These are phyloP conservation scores for Pelodytes ibericus DNA, from an alignment of 2,797 vertebrate genomes.

Conservation along the genomic window DNA sequence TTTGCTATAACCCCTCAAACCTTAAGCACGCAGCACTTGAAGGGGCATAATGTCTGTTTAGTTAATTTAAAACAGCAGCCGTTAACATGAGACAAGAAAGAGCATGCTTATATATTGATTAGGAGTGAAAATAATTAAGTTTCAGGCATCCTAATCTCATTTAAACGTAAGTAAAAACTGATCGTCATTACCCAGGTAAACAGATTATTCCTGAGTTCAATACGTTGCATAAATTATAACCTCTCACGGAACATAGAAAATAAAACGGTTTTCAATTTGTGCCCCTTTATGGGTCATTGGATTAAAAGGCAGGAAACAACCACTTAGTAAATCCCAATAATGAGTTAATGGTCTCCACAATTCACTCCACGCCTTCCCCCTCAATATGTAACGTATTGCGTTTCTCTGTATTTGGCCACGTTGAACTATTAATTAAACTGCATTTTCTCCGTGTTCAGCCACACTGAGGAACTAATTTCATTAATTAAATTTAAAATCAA, in stretches of 20 bases:
- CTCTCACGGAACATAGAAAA: background rate
- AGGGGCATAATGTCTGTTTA: too few species aligned
- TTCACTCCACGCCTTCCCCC: background rate
- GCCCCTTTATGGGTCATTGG: background rate
- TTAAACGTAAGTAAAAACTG: background rate
- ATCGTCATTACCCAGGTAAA: background rate
- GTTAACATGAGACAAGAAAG: background rate
- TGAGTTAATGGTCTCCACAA: background rate
- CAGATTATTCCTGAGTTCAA: background rate
- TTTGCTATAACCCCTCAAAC: too few species aligned
- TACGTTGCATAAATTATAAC: background rate
- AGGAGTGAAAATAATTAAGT: conserved; percentile 3
- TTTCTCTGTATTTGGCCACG: too few species aligned
- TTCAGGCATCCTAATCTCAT: background rate
- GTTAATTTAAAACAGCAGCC: background rate
- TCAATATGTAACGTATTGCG: too few species aligned
- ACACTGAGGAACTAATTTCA: too few species aligned
- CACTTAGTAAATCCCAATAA: background rate
- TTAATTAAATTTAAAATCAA: too few species aligned
- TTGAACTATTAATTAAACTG: too few species aligned
- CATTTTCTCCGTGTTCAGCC: too few species aligned
- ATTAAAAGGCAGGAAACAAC: background rate
- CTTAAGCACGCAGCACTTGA: background rate
- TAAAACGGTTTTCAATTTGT: background rate
- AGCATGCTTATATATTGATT: conserved; percentile 7